Percentiles rank a stretch among this genome's conserved stretches.
These are phyloP conservation scores for Camponotus floridanus DNA, from an alignment of 1,140 invertebrate species.

Conservation along the genomic window DNA sequence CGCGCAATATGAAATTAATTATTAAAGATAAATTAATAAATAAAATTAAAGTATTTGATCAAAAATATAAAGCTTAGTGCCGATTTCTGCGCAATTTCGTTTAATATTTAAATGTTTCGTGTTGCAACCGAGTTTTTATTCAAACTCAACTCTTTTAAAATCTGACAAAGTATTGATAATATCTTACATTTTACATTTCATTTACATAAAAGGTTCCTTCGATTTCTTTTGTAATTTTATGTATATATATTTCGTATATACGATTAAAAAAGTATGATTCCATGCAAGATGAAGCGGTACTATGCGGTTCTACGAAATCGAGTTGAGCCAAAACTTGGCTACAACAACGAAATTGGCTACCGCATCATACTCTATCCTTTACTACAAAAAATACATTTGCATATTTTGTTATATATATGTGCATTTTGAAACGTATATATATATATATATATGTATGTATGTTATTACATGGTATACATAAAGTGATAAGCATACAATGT, in stretches of 20 bases:
- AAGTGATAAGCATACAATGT: constrained; percentile 12
- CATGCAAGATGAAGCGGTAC: neutral
- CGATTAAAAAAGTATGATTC: too few relatives aligned
- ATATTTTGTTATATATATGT: neutral
- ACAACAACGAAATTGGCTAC: constrained; percentile 45
- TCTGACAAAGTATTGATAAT: neutral
- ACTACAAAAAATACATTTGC: constrained; percentile 1
- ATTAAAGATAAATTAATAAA: neutral
- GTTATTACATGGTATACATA: neutral
- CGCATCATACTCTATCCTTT: neutral
- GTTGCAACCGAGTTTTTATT: neutral
- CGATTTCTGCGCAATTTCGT: neutral
- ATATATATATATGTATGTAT: neutral
- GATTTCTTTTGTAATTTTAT: constrained; percentile 18
- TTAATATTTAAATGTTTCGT: neutral
- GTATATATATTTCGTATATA: neutral
- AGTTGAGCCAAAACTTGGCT: constrained; percentile 43
- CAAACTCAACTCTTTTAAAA: neutral
- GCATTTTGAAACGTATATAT: neutral
- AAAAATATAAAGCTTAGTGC: neutral
- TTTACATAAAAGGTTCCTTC: neutral
- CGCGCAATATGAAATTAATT: neutral
- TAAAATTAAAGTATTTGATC: neutral
- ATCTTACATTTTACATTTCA: constrained; percentile 14
- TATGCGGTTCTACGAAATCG: constrained; percentile 47